Conservation (phyloP, 2,797 vertebrate species). For the Heteromormyrus szaboi region DNA sequence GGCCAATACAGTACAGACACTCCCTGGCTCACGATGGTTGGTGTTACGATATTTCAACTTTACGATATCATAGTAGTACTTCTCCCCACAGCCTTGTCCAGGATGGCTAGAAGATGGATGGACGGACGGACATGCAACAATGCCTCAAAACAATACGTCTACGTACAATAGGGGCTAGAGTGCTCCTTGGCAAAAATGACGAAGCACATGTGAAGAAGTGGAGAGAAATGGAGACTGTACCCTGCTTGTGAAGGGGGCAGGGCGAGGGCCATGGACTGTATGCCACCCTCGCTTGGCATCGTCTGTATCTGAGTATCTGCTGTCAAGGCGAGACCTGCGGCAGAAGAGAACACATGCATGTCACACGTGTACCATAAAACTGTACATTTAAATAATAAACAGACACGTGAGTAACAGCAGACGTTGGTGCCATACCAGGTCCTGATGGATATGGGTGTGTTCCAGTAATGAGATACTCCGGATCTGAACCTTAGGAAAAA, state of each 20-base stretch:
- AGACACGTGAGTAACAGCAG: not conserved
- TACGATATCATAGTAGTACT: not conserved
- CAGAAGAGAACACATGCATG: not conserved
- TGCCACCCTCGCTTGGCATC: constrained; percentile 86
- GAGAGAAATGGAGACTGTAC: constrained; percentile 48
- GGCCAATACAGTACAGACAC: not conserved
- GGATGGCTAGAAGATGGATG: not conserved
- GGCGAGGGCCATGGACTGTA: constrained; percentile 80
- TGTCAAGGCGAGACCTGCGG: constrained; percentile 82
- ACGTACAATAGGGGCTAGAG: not conserved
- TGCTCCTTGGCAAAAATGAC: not conserved
- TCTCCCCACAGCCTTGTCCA: not conserved
- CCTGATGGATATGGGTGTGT: constrained; percentile 94
- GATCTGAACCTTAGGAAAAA: constrained; percentile 64
- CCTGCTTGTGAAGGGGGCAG: constrained; percentile 82
- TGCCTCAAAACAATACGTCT: not conserved
- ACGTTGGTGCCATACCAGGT: constrained; percentile 65
- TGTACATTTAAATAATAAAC: not conserved
- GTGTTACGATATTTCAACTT: not conserved
- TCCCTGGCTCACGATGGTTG: not conserved
- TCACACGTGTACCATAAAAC: not conserved
- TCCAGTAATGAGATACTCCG: constrained; percentile 90
- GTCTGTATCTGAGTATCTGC: constrained; percentile 89
- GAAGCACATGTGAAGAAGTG: not conserved
- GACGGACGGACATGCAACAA: not conserved